These are phyloP conservation scores for Karalla daura DNA, from an alignment of 2,797 vertebrate genomes.

Conservation along the genomic window DNA sequence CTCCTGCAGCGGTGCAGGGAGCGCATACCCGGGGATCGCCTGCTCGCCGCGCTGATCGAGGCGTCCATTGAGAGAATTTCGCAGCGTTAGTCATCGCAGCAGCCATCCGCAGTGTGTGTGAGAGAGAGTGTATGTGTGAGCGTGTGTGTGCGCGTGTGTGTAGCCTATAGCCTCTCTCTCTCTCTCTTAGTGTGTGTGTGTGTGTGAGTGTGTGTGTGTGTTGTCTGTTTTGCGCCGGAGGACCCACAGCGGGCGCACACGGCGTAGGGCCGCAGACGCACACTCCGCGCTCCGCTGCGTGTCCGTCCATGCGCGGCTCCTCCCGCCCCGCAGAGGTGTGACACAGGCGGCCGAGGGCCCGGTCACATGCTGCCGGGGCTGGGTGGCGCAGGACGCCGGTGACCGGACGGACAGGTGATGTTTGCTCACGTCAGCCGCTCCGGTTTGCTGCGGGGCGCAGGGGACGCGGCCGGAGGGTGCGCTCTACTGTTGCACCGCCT, in stretches of 20 bases:
- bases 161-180: conserved; percentile 64
- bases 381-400: conserved; percentile 71
- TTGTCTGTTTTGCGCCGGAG: conserved; percentile 59
- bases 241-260: conserved; percentile 58
- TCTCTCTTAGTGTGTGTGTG: too few species aligned
- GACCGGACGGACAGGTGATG: conserved; percentile 80
- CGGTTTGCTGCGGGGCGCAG: conserved; percentile 74
- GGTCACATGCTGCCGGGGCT: conserved; percentile 63
- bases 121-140: too few species aligned
- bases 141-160: too few species aligned
- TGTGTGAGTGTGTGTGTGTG: too few species aligned
- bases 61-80: conserved; percentile 79
- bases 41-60: conserved; percentile 44
- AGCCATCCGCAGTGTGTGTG: conserved; percentile 77
- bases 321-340: conserved; percentile 43
- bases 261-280: conserved; percentile 61
- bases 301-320: conserved; percentile 51
- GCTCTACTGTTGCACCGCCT: conserved; percentile 85
- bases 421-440: conserved; percentile 80
- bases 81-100: conserved; percentile 85
- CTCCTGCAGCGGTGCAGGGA: conserved; percentile 21
- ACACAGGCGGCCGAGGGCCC: conserved; percentile 46
- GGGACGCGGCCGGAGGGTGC: conserved; percentile 80
- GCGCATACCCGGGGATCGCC: conserved; percentile 16
- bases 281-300: conserved; percentile 46